These are phyloP conservation scores for Embidobia sp. DNA, from an alignment of 2,888 invertebrate genomes.

Conservation along the genomic window DNA sequence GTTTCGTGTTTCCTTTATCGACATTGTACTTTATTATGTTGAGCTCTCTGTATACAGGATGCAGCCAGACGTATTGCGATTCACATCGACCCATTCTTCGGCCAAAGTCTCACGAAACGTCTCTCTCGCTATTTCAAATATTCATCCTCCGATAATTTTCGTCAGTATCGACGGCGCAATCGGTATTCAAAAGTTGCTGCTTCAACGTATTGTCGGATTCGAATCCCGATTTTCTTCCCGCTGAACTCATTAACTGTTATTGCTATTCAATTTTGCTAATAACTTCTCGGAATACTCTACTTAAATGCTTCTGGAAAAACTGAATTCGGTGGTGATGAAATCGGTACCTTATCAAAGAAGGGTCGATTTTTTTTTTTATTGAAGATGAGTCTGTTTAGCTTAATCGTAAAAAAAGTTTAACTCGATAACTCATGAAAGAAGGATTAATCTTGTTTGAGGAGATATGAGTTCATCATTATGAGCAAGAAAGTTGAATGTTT, in stretches of 20 bases:
- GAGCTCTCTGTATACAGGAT: conserved; percentile 45
- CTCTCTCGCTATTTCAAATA: conserved; percentile 39
- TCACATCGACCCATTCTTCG: conserved; percentile 38
- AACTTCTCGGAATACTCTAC: too few relatives aligned
- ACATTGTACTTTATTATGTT: conserved; percentile 53
- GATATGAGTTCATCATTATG: too few relatives aligned
- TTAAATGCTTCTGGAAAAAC: too few relatives aligned
- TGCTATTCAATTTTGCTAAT: not conserved
- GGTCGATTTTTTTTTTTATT: too few relatives aligned
- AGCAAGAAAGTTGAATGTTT: too few relatives aligned
- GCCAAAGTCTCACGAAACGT: conserved; percentile 37
- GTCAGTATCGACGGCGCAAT: conserved; percentile 32
- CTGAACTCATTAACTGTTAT: conserved; percentile 15
- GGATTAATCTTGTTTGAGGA: too few relatives aligned
- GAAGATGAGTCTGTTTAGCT: too few relatives aligned
- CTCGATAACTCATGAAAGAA: too few relatives aligned
- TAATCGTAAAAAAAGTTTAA: too few relatives aligned
- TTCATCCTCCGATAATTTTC: conserved; percentile 38
- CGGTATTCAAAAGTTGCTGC: conserved; percentile 5
- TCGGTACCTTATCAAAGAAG: too few relatives aligned
- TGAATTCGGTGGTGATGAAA: too few relatives aligned
- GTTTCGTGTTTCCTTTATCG: conserved; percentile 61
- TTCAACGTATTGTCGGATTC: not conserved
- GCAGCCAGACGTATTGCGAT: conserved; percentile 43
- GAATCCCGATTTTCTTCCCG: not conserved